These are phyloP conservation scores for Adelges cooleyi DNA, from an alignment of 1,140 invertebrate species.

Conservation along the genomic window DNA sequence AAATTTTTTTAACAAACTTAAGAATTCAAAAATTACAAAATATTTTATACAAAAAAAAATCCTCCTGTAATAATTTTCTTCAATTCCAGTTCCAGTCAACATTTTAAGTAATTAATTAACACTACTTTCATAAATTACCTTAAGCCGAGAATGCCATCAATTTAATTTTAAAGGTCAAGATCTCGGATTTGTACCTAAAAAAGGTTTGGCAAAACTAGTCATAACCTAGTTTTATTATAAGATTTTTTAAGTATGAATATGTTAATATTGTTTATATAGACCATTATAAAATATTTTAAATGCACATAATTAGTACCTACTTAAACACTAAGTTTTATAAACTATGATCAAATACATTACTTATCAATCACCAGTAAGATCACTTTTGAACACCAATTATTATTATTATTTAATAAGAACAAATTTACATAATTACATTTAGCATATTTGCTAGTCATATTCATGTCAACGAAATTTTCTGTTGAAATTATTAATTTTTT, in stretches of 20 bases:
- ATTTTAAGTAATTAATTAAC: no score
- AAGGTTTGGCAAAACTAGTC: conserved; percentile 23
- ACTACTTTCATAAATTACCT: no score
- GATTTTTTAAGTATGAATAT: neutral
- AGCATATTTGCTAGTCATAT: conserved; percentile 5
- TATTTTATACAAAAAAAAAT: no score
- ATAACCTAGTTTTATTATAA: conserved; percentile 24
- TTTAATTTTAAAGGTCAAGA: conserved; percentile 8
- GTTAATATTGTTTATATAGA: neutral
- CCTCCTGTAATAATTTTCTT: no score
- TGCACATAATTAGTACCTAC: conserved; percentile 5
- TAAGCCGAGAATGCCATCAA: neutral
- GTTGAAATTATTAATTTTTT: conserved; percentile 9
- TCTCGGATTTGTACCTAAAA: conserved; percentile 7
- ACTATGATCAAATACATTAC: neutral
- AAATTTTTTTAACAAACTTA: no score
- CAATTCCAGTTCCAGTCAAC: no score
- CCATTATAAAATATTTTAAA: conserved; percentile 1
- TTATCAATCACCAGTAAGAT: neutral
- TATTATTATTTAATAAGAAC: conserved; percentile 21
- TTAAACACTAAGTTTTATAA: neutral
- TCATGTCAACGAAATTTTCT: neutral
- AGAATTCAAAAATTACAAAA: no score
- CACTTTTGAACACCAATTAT: neutral
- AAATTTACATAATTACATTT: conserved; percentile 1